Evolutionary conservation across 2,888 invertebrate genomes (phyloP).

Genomic region (Epirrhoe alternata): DNA sequence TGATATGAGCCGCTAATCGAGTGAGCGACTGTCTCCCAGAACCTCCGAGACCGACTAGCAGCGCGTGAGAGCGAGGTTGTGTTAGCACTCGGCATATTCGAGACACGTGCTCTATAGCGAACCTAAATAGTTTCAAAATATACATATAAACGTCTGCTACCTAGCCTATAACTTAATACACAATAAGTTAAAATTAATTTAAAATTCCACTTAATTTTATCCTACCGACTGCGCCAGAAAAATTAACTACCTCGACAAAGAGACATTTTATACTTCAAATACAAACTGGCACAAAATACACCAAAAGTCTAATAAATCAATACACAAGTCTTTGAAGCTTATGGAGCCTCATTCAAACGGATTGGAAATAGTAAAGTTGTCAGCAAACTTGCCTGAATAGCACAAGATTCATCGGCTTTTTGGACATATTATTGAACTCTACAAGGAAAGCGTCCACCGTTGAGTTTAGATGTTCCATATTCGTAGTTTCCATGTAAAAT

Average conservation of each 20-base stretch:
- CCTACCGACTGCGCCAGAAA: background rate
- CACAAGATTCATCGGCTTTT: conserved; percentile 98
- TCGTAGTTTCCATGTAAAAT: conserved; percentile 94
- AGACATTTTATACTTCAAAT: background rate
- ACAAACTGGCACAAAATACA: background rate
- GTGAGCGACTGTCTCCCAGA: conserved; percentile 97
- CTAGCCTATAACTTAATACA: background rate
- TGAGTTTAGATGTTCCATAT: conserved; percentile 91
- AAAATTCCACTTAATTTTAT: background rate
- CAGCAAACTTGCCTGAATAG: conserved; percentile 88
- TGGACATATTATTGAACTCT: conserved; percentile 97
- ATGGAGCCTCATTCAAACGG: background rate
- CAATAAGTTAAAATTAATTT: background rate
- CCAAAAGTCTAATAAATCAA: background rate
- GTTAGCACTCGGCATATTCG: conserved; percentile 95
- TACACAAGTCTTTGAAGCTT: background rate
- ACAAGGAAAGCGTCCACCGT: conserved; percentile 95
- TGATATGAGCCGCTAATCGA: conserved; percentile 95
- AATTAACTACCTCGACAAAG: background rate
- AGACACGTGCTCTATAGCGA: conserved; percentile 97
- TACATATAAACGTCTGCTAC: background rate
- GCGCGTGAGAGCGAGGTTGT: conserved; percentile 95
- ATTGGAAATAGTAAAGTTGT: background rate
- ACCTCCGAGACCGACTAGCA: conserved; percentile 96
- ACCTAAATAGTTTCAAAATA: conserved; percentile 80